These are phyloP conservation scores for Sebastes taczanowskii DNA, from an alignment of 2,797 vertebrate genomes.

Conservation along the genomic window DNA sequence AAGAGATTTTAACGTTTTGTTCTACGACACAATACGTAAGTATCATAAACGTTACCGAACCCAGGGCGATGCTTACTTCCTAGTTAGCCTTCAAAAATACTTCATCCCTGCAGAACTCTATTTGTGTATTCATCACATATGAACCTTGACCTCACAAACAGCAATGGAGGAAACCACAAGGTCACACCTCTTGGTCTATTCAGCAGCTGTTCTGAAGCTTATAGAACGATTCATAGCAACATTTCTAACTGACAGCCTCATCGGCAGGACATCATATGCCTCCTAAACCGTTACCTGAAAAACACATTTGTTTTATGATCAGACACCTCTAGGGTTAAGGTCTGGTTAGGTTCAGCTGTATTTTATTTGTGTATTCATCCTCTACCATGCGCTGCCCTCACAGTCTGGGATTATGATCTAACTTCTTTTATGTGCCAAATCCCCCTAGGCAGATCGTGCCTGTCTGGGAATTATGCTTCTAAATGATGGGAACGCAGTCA, in stretches of 20 bases:
- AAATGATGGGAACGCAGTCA: slow-evolving; percentile 51
- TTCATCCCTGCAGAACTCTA: no score
- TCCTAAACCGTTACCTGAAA: not conserved
- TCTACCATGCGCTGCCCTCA: slow-evolving; percentile 13
- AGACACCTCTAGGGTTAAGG: not conserved
- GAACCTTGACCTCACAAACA: not conserved
- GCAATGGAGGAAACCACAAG: not conserved
- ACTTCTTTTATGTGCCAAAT: slow-evolving; percentile 54
- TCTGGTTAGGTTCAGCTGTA: not conserved
- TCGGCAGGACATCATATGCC: no score
- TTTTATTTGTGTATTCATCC: slow-evolving; percentile 27
- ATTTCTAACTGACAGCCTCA: no score
- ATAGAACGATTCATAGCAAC: no score
- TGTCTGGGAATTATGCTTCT: slow-evolving; percentile 58
- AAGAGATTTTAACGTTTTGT: no score
- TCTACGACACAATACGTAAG: no score
- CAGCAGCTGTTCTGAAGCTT: no score
- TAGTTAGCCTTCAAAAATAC: no score
- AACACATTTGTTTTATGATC: not conserved
- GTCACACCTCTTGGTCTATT: not conserved
- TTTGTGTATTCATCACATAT: not conserved
- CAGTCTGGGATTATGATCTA: slow-evolving; percentile 48
- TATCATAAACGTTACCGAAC: no score
- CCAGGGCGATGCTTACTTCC: no score
- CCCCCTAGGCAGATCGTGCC: slow-evolving; percentile 56